Base-by-base conservation (phyloP, 2,888 invertebrate genomes). In the Malacosoma neustria region DNA sequence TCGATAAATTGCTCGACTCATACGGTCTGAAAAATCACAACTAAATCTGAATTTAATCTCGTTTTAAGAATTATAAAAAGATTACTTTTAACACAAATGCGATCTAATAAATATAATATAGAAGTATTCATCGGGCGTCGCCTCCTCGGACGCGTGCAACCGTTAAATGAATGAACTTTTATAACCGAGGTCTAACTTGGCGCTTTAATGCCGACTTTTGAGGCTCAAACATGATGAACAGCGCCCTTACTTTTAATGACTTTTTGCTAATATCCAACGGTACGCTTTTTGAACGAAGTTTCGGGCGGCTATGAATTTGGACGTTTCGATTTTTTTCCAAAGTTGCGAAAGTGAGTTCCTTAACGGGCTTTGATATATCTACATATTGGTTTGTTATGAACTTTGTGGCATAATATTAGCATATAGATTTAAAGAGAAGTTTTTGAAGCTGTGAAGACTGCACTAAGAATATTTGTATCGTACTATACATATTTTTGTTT, bases 141-240 rank as follows among this genome's bases (percentile, higher is more conserved):
- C 52, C 43, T 38, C 42, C 48, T 42, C 61, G 63, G 53, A 72
- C 62, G 71, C 82, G 76, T 58, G 72, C 69, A 67, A 77, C 62
- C 84, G 84, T 82, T 81, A 84, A 85, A 85, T 85, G 84, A 84
- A 82, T 81, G 75, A 84, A 85, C 81, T 85, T 84, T 85, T 81
- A 70, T 77, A 80, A 82, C 61, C 81, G 75, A 75, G 64, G 80
- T 50, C 58, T 61, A 63, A 74, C 63, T 75, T 68, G 60, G 60
- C 57, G 56, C 57, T 73, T 70, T 81, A 76, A 79, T 76, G 70
- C 76, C 68, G 73, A 73, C 79, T 81, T n/a, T 81, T 77, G 79
- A 77, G 69, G 68, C 58, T 39, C 53, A 22, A 40, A 39, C 59
- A 61, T 82, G 82, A 82, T 82, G 82, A 82, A 82, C 77, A 79